Evolutionary conservation across 1,140 invertebrate genomes (phyloP).

Genomic region (Macrocentrus cingulum): DNA sequence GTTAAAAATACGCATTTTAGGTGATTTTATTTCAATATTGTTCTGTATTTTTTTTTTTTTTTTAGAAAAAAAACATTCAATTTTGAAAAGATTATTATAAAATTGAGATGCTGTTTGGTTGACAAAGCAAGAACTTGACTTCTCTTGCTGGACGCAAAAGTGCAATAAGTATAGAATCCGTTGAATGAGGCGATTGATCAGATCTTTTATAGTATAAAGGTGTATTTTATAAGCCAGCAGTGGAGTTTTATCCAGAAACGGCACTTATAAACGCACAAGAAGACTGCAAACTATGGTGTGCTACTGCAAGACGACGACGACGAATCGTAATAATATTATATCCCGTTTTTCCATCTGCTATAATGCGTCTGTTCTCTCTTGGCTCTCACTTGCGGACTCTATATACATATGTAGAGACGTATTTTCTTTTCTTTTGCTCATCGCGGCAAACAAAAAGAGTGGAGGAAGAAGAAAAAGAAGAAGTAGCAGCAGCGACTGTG

Average conservation of each 20-base stretch:
- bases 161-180: slow-evolving; percentile 11
- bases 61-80: no score
- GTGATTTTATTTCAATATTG: no score
- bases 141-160: background rate
- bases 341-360: slow-evolving; percentile 22
- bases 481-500: background rate
- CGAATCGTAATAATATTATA: slow-evolving; percentile 31
- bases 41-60: no score
- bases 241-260: slow-evolving; percentile 20
- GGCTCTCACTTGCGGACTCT: background rate
- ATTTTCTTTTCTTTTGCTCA: no score
- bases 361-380: slow-evolving; percentile 7
- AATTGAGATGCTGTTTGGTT: no score
- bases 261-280: slow-evolving; percentile 23
- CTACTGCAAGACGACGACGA: slow-evolving; percentile 22
- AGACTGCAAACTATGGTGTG: slow-evolving; percentile 23
- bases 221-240: slow-evolving; percentile 23
- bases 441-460: background rate
- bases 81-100: no score
- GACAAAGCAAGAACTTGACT: no score
- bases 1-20: no score
- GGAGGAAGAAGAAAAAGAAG: slow-evolving; percentile 1
- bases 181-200: slow-evolving; percentile 24
- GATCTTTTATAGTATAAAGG: slow-evolving; percentile 26
- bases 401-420: background rate